Base-by-base conservation (phyloP, 2,888 invertebrate species). In the Rotaria magnacalcarata region DNA sequence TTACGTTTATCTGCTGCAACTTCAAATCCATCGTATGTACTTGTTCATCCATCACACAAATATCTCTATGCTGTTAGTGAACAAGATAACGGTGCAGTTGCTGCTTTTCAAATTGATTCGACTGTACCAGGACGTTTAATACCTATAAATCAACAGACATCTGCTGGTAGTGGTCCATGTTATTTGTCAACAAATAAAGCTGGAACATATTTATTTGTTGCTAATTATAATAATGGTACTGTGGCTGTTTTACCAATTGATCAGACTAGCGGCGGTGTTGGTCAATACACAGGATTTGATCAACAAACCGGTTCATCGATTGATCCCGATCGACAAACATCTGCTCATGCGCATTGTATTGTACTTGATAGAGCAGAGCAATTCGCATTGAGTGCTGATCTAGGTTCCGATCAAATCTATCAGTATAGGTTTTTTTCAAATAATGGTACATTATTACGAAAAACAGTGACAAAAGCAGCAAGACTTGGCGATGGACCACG, bases 161-260 rank as follows among this genome's bases (percentile, higher is more conserved):
- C 80, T 11, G 47, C 24, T 80, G 80, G 80, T 47, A n/a, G 24
- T 47, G 80, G 47, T 11, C 80, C 80, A 43, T 80, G 80, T 80
- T 80, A 80, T n/a, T 10, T 80, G 24, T 80, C 80, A 47, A 80
- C 80, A 43, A 47, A 80, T 80, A 43, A 47, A 47, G n/a, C 4
- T 14, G 80, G 80, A 10, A n/a, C 47, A 47, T n/a, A 80, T 47
- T 0, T 80, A 47, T 47, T 80, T n/a, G 80, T 80, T 5, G 80
- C 80, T n/a, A 80, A 80, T 80, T 80, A 80, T n/a, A 80, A 80
- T 47, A 47, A 47, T 80, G 80, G 80, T 24, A 80, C 43, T 80
- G 80, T 80, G 11, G 80, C 80, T 80, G 80, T 80, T n/a, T n/a
- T 80, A 43, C 80, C 80, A 10, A 80, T 80, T n/a, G 19, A 80